phyloP scores from a whole-genome alignment of 2,888 invertebrate genomes.

The Coecobrya sp. region DNA sequence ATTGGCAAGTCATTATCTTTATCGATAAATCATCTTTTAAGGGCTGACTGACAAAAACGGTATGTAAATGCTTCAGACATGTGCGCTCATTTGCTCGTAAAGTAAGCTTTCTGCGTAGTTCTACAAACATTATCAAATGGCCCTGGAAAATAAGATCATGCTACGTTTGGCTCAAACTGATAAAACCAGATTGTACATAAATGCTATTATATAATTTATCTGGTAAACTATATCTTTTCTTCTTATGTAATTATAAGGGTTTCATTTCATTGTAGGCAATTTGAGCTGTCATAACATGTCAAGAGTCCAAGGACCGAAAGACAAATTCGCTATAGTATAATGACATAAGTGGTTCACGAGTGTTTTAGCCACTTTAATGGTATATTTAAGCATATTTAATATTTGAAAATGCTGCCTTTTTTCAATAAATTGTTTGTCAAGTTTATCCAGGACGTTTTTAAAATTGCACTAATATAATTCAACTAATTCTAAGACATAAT shows the following conservation, averaged over 20 bases:
- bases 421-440: too few species aligned
- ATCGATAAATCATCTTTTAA: conserved; percentile 82
- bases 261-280: background rate
- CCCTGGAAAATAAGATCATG: conserved; percentile 17
- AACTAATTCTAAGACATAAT: too few species aligned
- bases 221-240: too few species aligned
- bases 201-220: too few species aligned
- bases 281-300: background rate
- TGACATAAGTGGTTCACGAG: too few species aligned
- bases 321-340: too few species aligned
- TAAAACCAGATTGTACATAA: too few species aligned
- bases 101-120: background rate
- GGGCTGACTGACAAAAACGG: conserved; percentile 76
- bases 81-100: background rate
- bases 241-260: background rate
- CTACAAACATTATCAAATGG: background rate
- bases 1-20: conserved; percentile 82
- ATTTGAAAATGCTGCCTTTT: too few species aligned
- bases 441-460: too few species aligned
- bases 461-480: too few species aligned
- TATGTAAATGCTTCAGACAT: conserved; percentile 30
- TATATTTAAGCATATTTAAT: too few species aligned
- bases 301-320: background rate
- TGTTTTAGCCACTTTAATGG: too few species aligned
- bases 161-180: background rate